Percentiles rank a stretch among this genome's conserved stretches.
These are phyloP conservation scores for Agrypnus murinus DNA, from an alignment of 2,888 invertebrate species.

Conservation along the genomic window DNA sequence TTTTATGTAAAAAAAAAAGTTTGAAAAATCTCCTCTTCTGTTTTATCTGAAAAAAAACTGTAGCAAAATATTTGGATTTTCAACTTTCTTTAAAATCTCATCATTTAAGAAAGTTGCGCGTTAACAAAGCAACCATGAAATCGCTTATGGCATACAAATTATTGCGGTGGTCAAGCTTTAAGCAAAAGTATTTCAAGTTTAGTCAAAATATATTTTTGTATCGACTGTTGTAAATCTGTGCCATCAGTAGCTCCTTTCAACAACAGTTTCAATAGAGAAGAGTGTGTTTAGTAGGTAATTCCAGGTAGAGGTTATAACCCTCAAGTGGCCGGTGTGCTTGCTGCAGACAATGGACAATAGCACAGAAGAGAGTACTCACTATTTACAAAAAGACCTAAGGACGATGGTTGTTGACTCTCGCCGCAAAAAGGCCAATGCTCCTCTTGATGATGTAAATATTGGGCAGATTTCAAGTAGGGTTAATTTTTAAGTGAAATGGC, in stretches of 20 bases:
- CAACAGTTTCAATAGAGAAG: too few species aligned
- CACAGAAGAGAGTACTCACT: slow-evolving; percentile 51
- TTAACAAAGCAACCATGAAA: slow-evolving; percentile 32
- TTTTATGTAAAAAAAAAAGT: neutral
- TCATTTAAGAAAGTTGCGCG: neutral
- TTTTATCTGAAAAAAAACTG: neutral
- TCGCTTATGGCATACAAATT: slow-evolving; percentile 34
- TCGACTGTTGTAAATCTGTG: slow-evolving; percentile 46
- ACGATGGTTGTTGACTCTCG: slow-evolving; percentile 59
- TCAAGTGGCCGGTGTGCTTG: slow-evolving; percentile 60
- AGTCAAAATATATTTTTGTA: slow-evolving; percentile 54
- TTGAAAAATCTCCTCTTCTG: neutral
- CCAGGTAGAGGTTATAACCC: slow-evolving; percentile 51
- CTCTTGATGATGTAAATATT: slow-evolving; percentile 53
- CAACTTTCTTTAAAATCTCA: neutral
- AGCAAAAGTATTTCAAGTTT: slow-evolving; percentile 16
- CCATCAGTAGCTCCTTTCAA: slow-evolving; percentile 51
- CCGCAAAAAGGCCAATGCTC: slow-evolving; percentile 56
- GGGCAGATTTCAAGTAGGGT: slow-evolving; percentile 48
- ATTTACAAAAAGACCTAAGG: slow-evolving; percentile 57
- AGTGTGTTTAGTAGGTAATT: slow-evolving; percentile 54
- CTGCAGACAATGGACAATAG: slow-evolving; percentile 56
- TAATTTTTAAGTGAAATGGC: slow-evolving; percentile 38
- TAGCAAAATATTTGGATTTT: neutral
- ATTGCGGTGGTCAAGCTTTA: slow-evolving; percentile 44